phyloP scores from a whole-genome alignment of 2,113 vertebrate species.

The Nettapus auritus region DNA sequence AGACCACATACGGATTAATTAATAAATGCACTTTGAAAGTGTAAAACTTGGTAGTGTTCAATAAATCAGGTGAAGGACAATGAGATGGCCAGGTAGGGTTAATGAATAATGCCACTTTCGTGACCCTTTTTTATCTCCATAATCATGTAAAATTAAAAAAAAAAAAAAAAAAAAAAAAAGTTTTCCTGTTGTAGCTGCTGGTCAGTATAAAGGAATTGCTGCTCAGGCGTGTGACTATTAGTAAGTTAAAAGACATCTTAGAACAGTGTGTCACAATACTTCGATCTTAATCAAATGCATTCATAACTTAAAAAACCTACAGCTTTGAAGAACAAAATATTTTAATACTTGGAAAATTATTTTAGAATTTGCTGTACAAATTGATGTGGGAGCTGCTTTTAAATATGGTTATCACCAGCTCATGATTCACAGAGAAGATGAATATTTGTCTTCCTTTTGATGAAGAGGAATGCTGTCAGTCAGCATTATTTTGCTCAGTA shows the following conservation, averaged over 20 bases:
- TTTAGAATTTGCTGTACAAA: not conserved
- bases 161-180: not conserved
- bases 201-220: not conserved
- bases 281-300: not conserved
- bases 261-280: not conserved
- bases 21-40: not conserved
- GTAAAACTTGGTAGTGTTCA: not conserved
- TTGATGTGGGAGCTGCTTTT: not conserved
- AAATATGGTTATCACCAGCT: not conserved
- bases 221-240: not conserved
- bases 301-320: not conserved
- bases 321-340: not conserved
- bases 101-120: not conserved
- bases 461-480: not conserved
- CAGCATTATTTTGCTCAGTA: not conserved
- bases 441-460: not conserved
- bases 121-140: not conserved
- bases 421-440: not conserved
- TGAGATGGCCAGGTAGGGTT: not conserved
- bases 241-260: not conserved
- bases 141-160: not conserved
- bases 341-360: not conserved
- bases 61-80: not conserved
- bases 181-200: not conserved
- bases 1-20: conserved; percentile 10